Percentiles rank a stretch among this genome's conserved stretches.
Conservation (phyloP, 2,888 invertebrate genomes). For the Drosophila picticornis region DNA sequence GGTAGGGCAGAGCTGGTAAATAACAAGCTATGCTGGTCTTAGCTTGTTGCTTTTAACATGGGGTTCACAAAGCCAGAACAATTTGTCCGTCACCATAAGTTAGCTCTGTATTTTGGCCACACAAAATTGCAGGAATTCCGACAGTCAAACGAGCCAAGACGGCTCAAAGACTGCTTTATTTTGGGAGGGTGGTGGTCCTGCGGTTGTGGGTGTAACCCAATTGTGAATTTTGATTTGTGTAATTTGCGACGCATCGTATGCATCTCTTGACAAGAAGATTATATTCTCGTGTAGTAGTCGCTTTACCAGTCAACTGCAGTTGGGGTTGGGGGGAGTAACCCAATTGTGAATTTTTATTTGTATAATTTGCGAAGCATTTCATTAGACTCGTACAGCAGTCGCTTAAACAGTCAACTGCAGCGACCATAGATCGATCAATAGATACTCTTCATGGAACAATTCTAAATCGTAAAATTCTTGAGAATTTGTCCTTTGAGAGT, state of each 20-base stretch:
- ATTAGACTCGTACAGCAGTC: no score
- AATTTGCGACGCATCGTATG: not conserved
- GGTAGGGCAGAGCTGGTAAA: not conserved
- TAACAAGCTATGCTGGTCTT: not conserved
- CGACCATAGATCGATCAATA: no score
- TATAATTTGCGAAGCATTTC: no score
- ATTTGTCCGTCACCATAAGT: constrained; percentile 39
- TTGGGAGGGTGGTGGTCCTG: not conserved
- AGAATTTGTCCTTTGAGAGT: not conserved
- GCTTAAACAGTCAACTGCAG: not conserved
- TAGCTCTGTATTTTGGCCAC: constrained; percentile 30
- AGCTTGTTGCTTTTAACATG: constrained; percentile 38
- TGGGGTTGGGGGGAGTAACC: no score
- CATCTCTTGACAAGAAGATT: not conserved
- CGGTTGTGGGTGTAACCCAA: constrained; percentile 3
- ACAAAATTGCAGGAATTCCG: constrained; percentile 61
- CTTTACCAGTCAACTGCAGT: not conserved
- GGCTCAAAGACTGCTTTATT: not conserved
- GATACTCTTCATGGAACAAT: not conserved
- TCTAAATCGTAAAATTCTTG: no score
- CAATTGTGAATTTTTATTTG: no score
- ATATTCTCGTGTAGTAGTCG: not conserved
- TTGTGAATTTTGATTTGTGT: constrained; percentile 22
- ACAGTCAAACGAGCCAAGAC: constrained; percentile 31
- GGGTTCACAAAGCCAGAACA: constrained; percentile 12